These are phyloP conservation scores for Hydra vulgaris DNA, from an alignment of 30 jellyfish, hydroid and myxozoan genomes.

Conservation along the genomic window DNA sequence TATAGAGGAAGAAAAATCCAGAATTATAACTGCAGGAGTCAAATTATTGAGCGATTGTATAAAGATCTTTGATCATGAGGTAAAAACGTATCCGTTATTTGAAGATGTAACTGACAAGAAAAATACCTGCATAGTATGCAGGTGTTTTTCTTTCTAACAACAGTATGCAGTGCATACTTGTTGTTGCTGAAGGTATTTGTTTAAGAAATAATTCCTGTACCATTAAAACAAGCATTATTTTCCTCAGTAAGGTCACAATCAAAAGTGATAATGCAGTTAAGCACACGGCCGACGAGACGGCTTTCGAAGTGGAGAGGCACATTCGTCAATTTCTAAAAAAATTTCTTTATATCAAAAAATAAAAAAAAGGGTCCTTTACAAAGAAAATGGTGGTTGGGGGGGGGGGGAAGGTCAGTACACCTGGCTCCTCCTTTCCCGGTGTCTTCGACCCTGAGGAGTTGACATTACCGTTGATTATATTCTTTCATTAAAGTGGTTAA, in stretches of 20 bases:
- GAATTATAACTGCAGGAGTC: constrained; percentile 4
- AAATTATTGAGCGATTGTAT: constrained; percentile 1
- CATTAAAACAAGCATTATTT: neutral
- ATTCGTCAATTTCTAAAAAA: no score
- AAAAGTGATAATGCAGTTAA: neutral
- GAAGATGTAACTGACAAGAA: constrained; percentile 1
- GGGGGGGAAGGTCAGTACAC: no score
- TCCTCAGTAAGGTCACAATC: neutral
- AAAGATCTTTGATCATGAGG: constrained; percentile 1
- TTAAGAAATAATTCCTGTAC: constrained; percentile 1
- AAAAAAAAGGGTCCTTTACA: no score
- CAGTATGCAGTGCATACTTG: no score
- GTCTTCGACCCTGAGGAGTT: no score
- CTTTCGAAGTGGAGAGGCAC: no score
- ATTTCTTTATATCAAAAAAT: no score
- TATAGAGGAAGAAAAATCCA: neutral
- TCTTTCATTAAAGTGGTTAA: neutral
- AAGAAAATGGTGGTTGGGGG: no score
- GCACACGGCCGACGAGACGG: no score
- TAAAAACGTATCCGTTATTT: neutral
- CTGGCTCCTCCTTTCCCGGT: no score
- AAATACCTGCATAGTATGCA: neutral
- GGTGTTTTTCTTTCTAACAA: no score
- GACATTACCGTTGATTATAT: neutral
- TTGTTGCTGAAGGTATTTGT: constrained; percentile 1